Percentiles rank a stretch among this genome's conserved stretches.
phyloP scores from a whole-genome alignment of 2,113 vertebrate species.

The Microtus pennsylvanicus region DNA sequence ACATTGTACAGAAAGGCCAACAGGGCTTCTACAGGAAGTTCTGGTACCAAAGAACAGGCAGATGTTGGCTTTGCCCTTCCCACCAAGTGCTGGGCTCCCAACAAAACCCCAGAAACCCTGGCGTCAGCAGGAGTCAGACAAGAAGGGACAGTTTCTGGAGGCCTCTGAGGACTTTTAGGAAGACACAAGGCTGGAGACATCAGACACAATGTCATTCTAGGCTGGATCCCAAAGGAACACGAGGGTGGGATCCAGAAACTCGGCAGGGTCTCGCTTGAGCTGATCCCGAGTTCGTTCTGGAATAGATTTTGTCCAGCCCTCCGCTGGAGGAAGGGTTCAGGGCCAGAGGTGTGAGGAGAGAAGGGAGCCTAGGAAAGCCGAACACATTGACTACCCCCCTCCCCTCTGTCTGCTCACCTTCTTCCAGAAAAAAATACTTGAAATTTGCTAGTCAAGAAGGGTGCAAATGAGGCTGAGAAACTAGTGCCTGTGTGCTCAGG shows the following conservation, averaged over 20 bases:
- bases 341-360: background rate
- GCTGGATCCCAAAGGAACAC: background rate
- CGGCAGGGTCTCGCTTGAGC: background rate
- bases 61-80: background rate
- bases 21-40: background rate
- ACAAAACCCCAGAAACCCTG: background rate
- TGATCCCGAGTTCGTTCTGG: background rate
- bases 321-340: background rate
- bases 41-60: background rate
- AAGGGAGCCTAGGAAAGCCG: background rate
- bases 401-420: background rate
- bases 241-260: too few species aligned
- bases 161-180: background rate
- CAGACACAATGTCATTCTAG: background rate
- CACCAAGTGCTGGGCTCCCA: background rate
- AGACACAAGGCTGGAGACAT: background rate
- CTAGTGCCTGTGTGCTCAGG: background rate
- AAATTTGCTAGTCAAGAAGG: fast-evolving
- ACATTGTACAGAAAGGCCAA: too few species aligned
- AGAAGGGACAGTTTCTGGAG: background rate
- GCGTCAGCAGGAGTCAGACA: background rate
- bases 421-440: background rate
- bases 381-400: background rate
- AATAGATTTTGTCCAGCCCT: background rate
- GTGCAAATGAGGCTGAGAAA: background rate